Conservation (phyloP, 2,797 vertebrate genomes). For the Miichthys miiuy region DNA sequence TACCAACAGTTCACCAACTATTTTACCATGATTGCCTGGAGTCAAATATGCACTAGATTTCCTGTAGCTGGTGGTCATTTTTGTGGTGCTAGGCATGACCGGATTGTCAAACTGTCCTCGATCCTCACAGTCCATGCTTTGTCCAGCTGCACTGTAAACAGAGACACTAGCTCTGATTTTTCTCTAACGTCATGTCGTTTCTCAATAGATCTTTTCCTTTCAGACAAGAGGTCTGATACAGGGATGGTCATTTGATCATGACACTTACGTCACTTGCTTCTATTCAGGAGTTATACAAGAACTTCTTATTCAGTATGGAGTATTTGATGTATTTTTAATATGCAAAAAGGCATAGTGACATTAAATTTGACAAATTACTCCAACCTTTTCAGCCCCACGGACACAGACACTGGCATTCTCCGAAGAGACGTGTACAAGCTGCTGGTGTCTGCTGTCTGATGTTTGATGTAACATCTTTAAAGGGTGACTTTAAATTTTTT, state of each 20-base stretch:
- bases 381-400: slow-evolving; percentile 7
- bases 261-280: not conserved
- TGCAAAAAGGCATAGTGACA: not conserved
- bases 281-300: not conserved
- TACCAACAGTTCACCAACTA: too few relatives aligned
- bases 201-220: not conserved
- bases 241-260: not conserved
- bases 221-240: not conserved
- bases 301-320: not conserved
- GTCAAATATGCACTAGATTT: too few relatives aligned
- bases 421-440: not conserved
- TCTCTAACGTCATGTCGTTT: too few relatives aligned
- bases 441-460: not conserved
- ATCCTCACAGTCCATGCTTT: not conserved
- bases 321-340: not conserved
- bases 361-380: not conserved
- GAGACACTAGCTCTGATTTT: not conserved
- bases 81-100: too few relatives aligned
- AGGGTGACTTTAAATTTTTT: not conserved
- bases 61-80: too few relatives aligned
- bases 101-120: too few relatives aligned
- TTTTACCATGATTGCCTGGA: too few relatives aligned
- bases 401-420: not conserved
- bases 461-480: not conserved
- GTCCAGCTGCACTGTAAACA: not conserved